Evolutionary conservation across 1,140 invertebrate species (phyloP).

Genomic region (Hycleus cichorii): DNA sequence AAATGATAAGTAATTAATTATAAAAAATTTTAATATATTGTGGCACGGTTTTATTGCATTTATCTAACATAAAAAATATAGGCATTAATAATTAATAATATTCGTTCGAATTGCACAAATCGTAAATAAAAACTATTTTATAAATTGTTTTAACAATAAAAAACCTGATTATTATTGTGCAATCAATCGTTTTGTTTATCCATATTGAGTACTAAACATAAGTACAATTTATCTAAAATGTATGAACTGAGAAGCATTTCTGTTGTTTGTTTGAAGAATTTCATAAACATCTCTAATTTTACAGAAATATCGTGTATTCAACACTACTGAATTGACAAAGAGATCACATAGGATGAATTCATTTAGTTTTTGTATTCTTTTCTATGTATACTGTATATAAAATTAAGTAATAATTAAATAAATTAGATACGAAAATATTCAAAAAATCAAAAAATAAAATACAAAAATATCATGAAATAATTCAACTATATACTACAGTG

Average conservation of each 20-base stretch:
- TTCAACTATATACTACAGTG: not conserved
- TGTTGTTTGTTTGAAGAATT: not conserved
- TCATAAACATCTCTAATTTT: no score
- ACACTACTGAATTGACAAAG: slow-evolving; percentile 11
- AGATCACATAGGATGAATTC: slow-evolving; percentile 10
- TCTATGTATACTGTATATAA: no score
- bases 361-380: not conserved
- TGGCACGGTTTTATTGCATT: slow-evolving; percentile 15
- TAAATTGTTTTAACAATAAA: no score
- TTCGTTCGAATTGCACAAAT: no score
- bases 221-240: no score
- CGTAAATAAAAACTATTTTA: no score
- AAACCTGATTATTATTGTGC: no score
- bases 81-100: no score
- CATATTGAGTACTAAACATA: no score
- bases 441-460: not conserved
- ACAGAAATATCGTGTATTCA: no score
- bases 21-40: not conserved
- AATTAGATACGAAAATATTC: not conserved
- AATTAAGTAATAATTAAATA: slow-evolving; percentile 12
- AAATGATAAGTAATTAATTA: no score
- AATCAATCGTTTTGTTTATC: no score
- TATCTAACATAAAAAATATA: slow-evolving; percentile 3
- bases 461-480: not conserved
- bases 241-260: not conserved